Conservation (phyloP, 1,140 invertebrate genomes). For the Araneus ventricosus region DNA sequence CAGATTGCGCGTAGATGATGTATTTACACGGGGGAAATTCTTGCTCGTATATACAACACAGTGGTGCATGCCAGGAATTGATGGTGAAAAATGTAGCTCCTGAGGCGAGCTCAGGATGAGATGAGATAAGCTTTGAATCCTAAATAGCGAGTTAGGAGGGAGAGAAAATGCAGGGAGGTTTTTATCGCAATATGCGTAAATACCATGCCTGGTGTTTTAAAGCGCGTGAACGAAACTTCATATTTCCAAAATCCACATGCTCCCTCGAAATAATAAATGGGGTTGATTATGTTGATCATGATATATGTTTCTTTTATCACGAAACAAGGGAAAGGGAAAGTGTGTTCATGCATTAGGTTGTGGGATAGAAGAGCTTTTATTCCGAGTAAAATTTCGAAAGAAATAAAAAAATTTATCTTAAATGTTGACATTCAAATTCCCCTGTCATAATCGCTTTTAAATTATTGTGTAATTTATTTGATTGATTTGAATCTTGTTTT, state of each 20-base stretch:
- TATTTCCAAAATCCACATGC: background rate
- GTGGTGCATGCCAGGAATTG: constrained; percentile 36
- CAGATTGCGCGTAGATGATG: constrained; percentile 66
- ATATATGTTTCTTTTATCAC: background rate
- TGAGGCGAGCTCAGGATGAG: constrained; percentile 40
- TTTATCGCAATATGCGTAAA: constrained; percentile 41
- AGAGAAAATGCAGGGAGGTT: background rate
- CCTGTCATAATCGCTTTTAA: too few species aligned
- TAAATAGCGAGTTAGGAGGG: constrained; percentile 35
- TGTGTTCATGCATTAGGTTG: too few species aligned
- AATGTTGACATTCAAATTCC: too few species aligned
- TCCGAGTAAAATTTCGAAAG: too few species aligned
- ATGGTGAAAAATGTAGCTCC: constrained; percentile 66
- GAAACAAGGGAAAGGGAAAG: too few species aligned
- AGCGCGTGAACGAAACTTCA: background rate
- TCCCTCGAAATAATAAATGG: background rate
- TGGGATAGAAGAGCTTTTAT: too few species aligned
- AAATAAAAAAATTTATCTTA: too few species aligned
- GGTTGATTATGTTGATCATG: constrained; percentile 4
- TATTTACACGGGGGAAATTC: constrained; percentile 67
- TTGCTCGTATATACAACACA: background rate
- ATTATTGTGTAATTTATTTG: too few species aligned
- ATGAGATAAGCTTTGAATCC: constrained; percentile 64
- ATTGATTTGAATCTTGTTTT: too few species aligned
- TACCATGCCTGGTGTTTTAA: background rate